Conservation (phyloP, 2,113 vertebrate species). For the Elaphurus davidianus region DNA sequence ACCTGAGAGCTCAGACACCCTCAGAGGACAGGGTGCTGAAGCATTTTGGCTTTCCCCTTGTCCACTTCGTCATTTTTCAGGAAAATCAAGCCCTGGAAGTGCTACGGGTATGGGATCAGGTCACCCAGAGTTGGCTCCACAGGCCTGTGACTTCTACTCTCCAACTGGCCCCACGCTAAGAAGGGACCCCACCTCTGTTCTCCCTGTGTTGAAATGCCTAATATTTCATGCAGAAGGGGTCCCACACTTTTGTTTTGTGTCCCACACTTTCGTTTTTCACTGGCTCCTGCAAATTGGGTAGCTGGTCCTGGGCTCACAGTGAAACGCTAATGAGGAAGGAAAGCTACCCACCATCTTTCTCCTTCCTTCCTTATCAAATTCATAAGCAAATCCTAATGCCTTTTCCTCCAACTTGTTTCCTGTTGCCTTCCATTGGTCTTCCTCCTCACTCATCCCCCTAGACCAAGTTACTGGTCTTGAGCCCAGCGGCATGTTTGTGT, state of each 20-base stretch:
- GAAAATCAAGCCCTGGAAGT: background rate
- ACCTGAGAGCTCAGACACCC: background rate
- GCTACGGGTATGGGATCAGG: background rate
- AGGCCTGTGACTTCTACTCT: background rate
- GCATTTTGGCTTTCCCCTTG: background rate
- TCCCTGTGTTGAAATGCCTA: background rate
- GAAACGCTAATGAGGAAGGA: background rate
- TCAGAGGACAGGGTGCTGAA: background rate
- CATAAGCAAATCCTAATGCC: background rate
- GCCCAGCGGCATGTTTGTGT: background rate
- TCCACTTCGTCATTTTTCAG: background rate
- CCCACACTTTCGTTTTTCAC: background rate
- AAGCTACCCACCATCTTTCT: background rate
- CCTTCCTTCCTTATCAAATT: background rate
- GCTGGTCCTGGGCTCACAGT: background rate
- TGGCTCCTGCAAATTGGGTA: background rate
- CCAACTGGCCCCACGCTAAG: background rate
- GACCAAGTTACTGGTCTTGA: background rate
- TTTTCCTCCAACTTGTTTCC: background rate
- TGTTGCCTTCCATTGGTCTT: background rate
- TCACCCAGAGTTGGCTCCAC: background rate
- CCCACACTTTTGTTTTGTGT: background rate
- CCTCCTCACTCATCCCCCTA: background rate
- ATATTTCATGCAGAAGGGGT: background rate
- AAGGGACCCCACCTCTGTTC: background rate